Base-by-base conservation (phyloP, 2,113 vertebrate genomes). In the Anolis sagrei region DNA sequence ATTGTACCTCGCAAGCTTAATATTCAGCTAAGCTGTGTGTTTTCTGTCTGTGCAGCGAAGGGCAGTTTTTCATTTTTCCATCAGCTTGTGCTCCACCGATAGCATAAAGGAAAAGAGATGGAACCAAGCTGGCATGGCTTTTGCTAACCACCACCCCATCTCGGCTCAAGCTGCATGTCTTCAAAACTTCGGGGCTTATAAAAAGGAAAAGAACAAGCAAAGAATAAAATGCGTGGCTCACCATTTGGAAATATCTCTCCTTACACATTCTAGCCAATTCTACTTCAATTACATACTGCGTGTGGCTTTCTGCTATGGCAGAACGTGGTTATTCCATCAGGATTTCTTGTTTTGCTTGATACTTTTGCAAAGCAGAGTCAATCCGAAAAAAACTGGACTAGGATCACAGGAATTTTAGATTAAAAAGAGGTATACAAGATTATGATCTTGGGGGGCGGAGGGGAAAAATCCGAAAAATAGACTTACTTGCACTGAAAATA, bases 41-140 rank as follows among this genome's bases (percentile, higher is more conserved):
- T 95, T 94, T 92, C 91, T 79, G 29, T 93, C 86, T 94, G 94
- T 93, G 92, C 93, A 92, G 62, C 84, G 93, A 92, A 92, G 89
- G 92, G 92, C 92, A 85, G 86, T 91, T 94, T 94, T 95, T 95
- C 94, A 93, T 94, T 94, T 93, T 27, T 72, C 85, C 85, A 86
- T 93, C 87, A 93, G 86, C 90, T 92, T 89, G 86, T 93, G 89
- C 88, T 90, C 84, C 93, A 93, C 91, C 87, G 73, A 76, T 91
- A 86, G 89, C 92, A 94, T 91, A 93, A 92, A 95, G 84, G 90
- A 89, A 90, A 88, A 91, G 89, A 94, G 91, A 90, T 93, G 91
- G 88, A 90, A 86, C 88, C 85, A 89, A 83, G 93, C 92, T 91
- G 93, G 93, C 89, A 76, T 89, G 89, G 54, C 86, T 93, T 94